Evolutionary conservation across 1,140 invertebrate genomes (phyloP), one percentile per base, ranked within the genome.

Genomic region (Drosophila malerkotliana): DNA sequence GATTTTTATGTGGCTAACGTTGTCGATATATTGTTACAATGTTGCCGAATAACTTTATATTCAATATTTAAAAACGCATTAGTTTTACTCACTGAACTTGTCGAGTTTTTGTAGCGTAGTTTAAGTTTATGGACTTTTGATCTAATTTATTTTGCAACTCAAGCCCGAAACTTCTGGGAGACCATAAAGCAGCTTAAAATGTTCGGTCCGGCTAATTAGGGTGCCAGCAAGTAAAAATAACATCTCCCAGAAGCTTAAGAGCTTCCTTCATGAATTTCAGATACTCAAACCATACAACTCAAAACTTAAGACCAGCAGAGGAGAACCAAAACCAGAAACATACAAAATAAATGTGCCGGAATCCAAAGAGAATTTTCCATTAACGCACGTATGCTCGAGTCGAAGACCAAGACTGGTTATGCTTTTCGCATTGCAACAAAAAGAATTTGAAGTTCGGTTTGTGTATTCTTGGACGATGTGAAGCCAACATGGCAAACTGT

Each of bases 311-410:
- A 24, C 32, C 51, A 57, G 45, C 39, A 53, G 49, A 39, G 68
- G 39, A 53, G 10, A 55, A 44, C 48, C 37, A 68, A 44, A 76
- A 54, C 52, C 72, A 26, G 24, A n/a, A 49, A 44, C 21, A 37
- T 26, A 32, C 48, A 32, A 66, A 52, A 32, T 21, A 45, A 63
- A 49, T 67, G 44, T n/a, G 14, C 18, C 32, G 9, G 15, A 12
- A 55, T 44, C 48, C 62, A 87, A 77, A 87, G 55, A 75, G 78
- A 82, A 88, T 88, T 75, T 82, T 53, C 67, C 72, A 82, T 76
- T 83, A 76, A 72, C 71, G 56, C 66, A 82, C 83, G 71, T 82
- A 57, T 72, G 71, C 55, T 52, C 41, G 57, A 59, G 61, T 54
- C 49, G 32, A 58, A 69, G 57, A 45, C 44, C 45, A 77, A 45